Evolutionary conservation across 2,888 invertebrate species (phyloP), one percentile per base, ranked within the genome.

Genomic region (Macrostomum cliftonense): DNA sequence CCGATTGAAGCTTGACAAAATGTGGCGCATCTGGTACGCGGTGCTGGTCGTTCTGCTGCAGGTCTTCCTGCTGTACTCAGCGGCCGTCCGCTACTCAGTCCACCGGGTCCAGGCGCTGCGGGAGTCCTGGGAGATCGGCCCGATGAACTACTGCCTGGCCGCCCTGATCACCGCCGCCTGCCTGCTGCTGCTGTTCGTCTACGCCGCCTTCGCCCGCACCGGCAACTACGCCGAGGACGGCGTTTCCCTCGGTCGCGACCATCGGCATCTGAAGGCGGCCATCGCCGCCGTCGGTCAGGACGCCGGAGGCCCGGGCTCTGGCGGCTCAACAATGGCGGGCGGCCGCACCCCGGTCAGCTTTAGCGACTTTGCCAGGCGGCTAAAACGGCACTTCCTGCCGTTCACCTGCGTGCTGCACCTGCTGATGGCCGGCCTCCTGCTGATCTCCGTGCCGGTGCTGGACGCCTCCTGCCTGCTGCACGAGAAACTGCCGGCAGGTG

Each of bases 1-100:
- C 14, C 12, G 42, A 12, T 45, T 49, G n/a, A 49, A 49, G 28
- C 46, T 43, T 7, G 45, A 49, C 20, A 28, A 49, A 21, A 74
- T 86, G 54, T 83, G 83, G 79, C 82, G 82, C 53, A 77, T 75
- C 42, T 71, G 85, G 81, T 87, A 86, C 71, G 83, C 84, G 40
- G 72, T 82, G 42, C 71, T 82, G 46, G 77, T 80, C 49, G 77
- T 82, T 20, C 75, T 77, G n/a, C 74, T 83, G 46, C 82, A 85
- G 46, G 57, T 63, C 17, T 65, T 64, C 55, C 56, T 63, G n/a
- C 56, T 63, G 42, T 63, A 63, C 55, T 53, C 54, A 12, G 67
- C 68, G 13, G 62, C 71, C n/a, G 57, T 57, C 39, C 62, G 67
- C 54, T 71, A 62, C 17, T 54, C 56, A 13, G 58, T 42, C n/a